phyloP scores from a whole-genome alignment of 1,140 invertebrate genomes.

The Belonocnema kinseyi region DNA sequence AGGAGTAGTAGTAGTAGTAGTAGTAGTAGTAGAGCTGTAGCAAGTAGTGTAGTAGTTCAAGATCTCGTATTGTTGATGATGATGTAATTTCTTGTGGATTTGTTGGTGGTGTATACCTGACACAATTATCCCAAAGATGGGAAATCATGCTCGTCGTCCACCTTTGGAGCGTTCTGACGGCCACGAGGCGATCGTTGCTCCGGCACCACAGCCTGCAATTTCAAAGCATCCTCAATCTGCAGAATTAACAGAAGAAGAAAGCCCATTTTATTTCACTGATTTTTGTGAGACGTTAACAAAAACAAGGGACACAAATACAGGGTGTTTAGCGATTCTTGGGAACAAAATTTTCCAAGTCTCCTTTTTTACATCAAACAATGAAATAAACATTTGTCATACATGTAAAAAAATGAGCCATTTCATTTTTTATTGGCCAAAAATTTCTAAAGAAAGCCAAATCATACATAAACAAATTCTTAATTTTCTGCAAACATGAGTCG shows the following conservation, averaged over 20 bases:
- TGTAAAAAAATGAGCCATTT: too few species aligned
- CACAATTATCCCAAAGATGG: conserved; percentile 88
- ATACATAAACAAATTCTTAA: too few species aligned
- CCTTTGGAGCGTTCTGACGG: conserved; percentile 88
- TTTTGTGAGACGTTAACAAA: too few species aligned
- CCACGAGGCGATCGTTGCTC: conserved; percentile 73
- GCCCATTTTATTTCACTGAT: conserved; percentile 1
- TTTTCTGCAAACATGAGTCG: too few species aligned
- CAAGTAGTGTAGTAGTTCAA: conserved; percentile 49
- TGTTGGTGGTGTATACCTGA: too few species aligned
- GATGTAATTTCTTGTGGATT: conserved; percentile 47
- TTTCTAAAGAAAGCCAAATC: too few species aligned
- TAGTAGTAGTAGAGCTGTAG: conserved; percentile 53
- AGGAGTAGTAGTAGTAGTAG: conserved; percentile 59
- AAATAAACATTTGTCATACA: too few species aligned
- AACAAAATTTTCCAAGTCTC: too few species aligned
- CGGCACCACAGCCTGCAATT: conserved; percentile 49
- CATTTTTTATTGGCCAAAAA: too few species aligned
- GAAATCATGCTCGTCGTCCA: conserved; percentile 96
- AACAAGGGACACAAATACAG: too few species aligned
- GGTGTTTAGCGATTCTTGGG: too few species aligned
- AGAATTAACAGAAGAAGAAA: background rate
- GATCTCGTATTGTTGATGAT: conserved; percentile 51
- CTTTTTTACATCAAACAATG: too few species aligned
- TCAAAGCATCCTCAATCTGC: conserved; percentile 25